Evolutionary conservation across 2,113 vertebrate species (phyloP).

Genomic region (Helogale parvula): DNA sequence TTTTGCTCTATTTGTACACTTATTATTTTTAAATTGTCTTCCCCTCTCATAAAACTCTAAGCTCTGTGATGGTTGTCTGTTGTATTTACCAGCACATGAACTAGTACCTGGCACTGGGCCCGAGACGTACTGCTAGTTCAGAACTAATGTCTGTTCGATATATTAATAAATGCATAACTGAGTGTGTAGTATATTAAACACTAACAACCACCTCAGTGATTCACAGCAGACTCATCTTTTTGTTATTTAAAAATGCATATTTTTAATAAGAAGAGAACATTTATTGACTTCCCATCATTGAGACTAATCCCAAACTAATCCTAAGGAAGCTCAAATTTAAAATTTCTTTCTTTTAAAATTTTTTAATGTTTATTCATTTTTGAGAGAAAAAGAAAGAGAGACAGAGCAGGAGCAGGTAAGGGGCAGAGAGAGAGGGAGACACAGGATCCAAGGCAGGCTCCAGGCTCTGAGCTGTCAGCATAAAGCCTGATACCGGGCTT

Average conservation of each 20-base stretch:
- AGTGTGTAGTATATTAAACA: neutral
- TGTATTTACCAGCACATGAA: neutral
- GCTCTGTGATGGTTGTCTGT: neutral
- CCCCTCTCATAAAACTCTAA: neutral
- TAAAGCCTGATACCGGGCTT: too few species aligned
- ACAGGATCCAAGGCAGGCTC: too few species aligned
- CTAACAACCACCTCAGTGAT: neutral
- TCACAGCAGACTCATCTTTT: neutral
- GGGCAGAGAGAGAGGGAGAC: too few species aligned
- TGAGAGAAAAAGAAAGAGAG: too few species aligned
- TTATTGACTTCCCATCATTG: slow-evolving; percentile 28
- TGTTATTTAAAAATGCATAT: neutral
- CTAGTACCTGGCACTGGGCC: neutral
- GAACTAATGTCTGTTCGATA: neutral
- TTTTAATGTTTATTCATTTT: too few species aligned
- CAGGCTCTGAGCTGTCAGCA: too few species aligned
- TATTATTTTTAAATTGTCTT: neutral
- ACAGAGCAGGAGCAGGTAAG: too few species aligned
- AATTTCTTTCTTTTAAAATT: neutral
- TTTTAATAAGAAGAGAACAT: neutral
- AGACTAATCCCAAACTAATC: neutral
- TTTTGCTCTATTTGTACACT: neutral
- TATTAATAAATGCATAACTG: neutral
- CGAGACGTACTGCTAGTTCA: neutral
- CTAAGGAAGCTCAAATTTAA: slow-evolving; percentile 51